Base-by-base conservation (phyloP, 2,797 vertebrate genomes). In the Coreius guichenoti region DNA sequence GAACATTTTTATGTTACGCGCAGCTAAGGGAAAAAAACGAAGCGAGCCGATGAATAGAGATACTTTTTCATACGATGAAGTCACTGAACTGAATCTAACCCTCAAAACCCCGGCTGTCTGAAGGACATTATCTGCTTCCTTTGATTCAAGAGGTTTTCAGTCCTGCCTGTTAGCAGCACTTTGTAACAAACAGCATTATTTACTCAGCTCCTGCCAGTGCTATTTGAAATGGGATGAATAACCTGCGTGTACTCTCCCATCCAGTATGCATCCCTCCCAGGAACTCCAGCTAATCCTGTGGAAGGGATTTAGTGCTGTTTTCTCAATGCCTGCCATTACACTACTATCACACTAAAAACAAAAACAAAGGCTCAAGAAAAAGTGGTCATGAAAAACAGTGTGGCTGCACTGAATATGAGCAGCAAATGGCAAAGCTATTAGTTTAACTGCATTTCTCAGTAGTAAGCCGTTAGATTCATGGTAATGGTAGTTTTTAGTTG, bases 41-140 rank as follows among this genome's bases (percentile, higher is more conserved):
- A 83, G 81, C 67, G 70, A 70, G 51, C 51, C 14, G 70, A 90
- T 90, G 88, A 91, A 89, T 86, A 81, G 81, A 70, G 86, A 89
- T 89, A 85, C 72, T 89, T 91, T 88, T 89, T 86, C 83, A 76
- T 76, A 79, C 54, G 81, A 86, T 88, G 81, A 89, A 91, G 88
- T 89, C 89, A 89, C 83, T 91, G 90, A 89, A 88, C 90, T 88
- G 87, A 84, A 89, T 82, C 86, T 89, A 90, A 90, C 87, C 88
- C 87, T 86, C 58, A 76, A 88, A 89, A 82, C 72, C 80, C 70
- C 16, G 73, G 26, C 82, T 86, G 69, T 85, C 82, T 88, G 87
- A 91, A 90, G 84, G 88, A 84, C 85, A 80, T 86, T 83, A 85
- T 88, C 87, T 89, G 86, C 88, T 87, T 82, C 83, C 79, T 88